phyloP scores from a whole-genome alignment of 2,113 vertebrate species.

The Piprites chloris region DNA sequence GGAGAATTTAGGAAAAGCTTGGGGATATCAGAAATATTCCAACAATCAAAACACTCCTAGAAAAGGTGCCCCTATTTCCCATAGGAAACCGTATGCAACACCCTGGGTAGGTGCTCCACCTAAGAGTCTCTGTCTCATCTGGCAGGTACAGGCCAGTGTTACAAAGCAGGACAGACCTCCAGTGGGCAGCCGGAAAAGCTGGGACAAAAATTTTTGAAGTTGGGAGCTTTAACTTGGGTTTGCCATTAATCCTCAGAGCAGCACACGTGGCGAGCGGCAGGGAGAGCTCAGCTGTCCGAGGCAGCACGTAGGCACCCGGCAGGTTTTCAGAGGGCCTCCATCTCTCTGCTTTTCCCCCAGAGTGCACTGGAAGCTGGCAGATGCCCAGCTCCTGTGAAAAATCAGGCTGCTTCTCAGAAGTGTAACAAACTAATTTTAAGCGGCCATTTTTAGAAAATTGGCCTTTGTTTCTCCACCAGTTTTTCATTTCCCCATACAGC shows the following conservation, averaged over 20 bases:
- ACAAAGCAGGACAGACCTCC: background rate
- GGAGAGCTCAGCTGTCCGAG: background rate
- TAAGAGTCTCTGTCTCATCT: background rate
- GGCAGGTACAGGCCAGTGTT: no score
- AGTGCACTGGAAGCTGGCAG: background rate
- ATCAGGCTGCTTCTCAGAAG: background rate
- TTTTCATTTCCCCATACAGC: background rate
- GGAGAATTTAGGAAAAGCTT: background rate
- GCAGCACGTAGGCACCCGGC: background rate
- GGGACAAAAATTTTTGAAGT: background rate
- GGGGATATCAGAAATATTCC: background rate
- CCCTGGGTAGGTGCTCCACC: background rate
- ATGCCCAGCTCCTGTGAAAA: background rate
- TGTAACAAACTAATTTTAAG: background rate
- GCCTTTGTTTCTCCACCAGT: background rate
- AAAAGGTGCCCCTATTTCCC: background rate
- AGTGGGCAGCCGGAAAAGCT: background rate
- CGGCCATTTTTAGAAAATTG: background rate
- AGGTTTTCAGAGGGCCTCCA: background rate
- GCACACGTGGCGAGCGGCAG: background rate
- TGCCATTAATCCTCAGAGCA: background rate
- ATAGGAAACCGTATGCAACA: fast-evolving
- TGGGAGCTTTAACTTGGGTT: background rate
- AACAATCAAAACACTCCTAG: background rate
- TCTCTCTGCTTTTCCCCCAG: background rate